Base-by-base conservation (phyloP, 2,113 vertebrate genomes). In the Calcarius ornatus region DNA sequence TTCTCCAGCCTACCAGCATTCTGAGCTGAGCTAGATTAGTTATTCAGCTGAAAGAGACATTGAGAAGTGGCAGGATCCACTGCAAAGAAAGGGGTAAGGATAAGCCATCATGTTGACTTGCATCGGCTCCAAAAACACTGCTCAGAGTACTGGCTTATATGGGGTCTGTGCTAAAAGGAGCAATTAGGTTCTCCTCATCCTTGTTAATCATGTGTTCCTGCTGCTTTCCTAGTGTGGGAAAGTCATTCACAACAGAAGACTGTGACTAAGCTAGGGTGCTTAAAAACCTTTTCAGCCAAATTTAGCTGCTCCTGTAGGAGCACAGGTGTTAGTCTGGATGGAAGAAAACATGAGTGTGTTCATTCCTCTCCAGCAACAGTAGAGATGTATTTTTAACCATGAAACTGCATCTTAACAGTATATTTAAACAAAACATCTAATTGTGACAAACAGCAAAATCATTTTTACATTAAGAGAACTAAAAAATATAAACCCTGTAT, bases 41-140 rank as follows among this genome's bases (percentile, higher is more conserved):
- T 53, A 35, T 54, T 64, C 43, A 77, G n/a, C 37, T 64, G 40
- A 69, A 89, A 72, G 53, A 64, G 5, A 20, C 11, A 4, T 14
- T 82, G 24, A 51, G 53, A 73, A 70, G 42, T 13, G 14, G 23
- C 50, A 70, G 21, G 24, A 71, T 71, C 15, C 71, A 68, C 17
- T 14, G 33, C 3, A 12, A 86, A 71, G 42, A 51, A 68, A 77
- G 8, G 33, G 12, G 6, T 59, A 68, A 50, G 43, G 14, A 50
- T 37, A 94, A 54, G 30, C 18, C 40, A 65, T 40, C 27, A 14
- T 3, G 9, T 25, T 78, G 50, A 9, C 33, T 81, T 51, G 20
- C 13, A 70, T 0, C 19, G 19, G 60, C 47, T 66, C n/a, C 1
- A 4, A 47, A 70, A 66, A 12, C 14, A 65, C 15, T 0, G 1